Percentiles rank a stretch among this genome's conserved stretches.
Conservation (phyloP, 2,888 invertebrate genomes). For the Empis stercorea region DNA sequence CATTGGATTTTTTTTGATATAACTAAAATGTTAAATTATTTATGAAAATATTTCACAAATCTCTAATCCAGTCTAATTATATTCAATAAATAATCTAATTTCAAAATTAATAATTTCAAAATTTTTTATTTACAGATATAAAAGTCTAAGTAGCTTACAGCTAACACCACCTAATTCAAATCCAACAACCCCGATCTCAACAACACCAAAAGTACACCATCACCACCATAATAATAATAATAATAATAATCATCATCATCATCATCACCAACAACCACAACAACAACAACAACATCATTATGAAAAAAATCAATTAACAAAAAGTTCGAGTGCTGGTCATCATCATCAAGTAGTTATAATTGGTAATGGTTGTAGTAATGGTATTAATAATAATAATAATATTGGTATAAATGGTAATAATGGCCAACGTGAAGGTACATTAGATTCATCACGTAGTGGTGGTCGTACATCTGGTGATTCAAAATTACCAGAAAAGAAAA, state of each 20-base stretch:
- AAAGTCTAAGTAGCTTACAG: slow-evolving; percentile 36
- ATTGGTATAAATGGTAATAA: slow-evolving; percentile 7
- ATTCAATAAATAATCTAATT: too few species aligned
- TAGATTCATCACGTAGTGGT: slow-evolving; percentile 81
- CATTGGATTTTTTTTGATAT: too few species aligned
- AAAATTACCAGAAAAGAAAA: slow-evolving; percentile 67
- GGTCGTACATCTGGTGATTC: slow-evolving; percentile 79
- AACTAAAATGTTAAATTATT: too few species aligned
- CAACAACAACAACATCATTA: slow-evolving; percentile 17
- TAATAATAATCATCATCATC: slow-evolving; percentile 12
- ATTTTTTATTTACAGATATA: slow-evolving; percentile 28
- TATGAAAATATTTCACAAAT: too few species aligned
- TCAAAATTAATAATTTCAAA: too few species aligned
- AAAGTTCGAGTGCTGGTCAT: slow-evolving; percentile 34
- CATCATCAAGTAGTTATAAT: slow-evolving; percentile 3
- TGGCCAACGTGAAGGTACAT: slow-evolving; percentile 54
- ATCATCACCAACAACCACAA: slow-evolving; percentile 17
- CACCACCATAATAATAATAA: slow-evolving; percentile 17
- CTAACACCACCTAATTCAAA: slow-evolving; percentile 32
- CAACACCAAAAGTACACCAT: slow-evolving; percentile 27
- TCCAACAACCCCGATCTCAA: slow-evolving; percentile 35
- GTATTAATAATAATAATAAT: slow-evolving; percentile 5
- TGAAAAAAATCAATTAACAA: slow-evolving; percentile 18
- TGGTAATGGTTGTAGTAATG: slow-evolving; percentile 9
- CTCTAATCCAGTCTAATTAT: too few species aligned